Conservation (phyloP, 2,888 invertebrate genomes). For the Zaprionus lineosus region DNA sequence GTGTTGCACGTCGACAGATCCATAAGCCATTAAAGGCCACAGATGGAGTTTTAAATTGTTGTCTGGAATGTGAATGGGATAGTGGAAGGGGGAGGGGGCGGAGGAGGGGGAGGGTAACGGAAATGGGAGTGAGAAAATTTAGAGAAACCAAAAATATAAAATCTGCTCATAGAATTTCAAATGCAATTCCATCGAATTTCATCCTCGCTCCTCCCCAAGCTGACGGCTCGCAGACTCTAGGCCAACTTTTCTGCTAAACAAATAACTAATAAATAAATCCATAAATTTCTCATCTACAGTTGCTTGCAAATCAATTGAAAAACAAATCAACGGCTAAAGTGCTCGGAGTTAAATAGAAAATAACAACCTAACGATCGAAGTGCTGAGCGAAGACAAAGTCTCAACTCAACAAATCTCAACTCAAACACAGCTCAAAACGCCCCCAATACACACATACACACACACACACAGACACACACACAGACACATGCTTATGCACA, state of each 20-base stretch:
- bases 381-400: constrained; percentile 11
- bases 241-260: not conserved
- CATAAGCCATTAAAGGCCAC: not conserved
- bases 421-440: constrained; percentile 24
- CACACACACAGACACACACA: not conserved
- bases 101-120: too few species aligned
- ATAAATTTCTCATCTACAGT: constrained; percentile 27
- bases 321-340: constrained; percentile 31
- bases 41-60: too few species aligned
- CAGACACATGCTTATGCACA: constrained; percentile 64
- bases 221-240: too few species aligned
- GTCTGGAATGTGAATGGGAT: too few species aligned
- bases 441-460: constrained; percentile 11
- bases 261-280: not conserved
- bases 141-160: too few species aligned
- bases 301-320: too few species aligned
- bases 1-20: constrained; percentile 23
- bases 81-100: too few species aligned
- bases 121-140: too few species aligned
- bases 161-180: too few species aligned
- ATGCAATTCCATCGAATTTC: too few species aligned
- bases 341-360: too few species aligned
- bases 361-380: constrained; percentile 29
- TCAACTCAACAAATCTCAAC: constrained; percentile 12
- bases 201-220: too few species aligned